phyloP scores from a whole-genome alignment of 2,888 invertebrate species.

The Agriopis aurantiaria region DNA sequence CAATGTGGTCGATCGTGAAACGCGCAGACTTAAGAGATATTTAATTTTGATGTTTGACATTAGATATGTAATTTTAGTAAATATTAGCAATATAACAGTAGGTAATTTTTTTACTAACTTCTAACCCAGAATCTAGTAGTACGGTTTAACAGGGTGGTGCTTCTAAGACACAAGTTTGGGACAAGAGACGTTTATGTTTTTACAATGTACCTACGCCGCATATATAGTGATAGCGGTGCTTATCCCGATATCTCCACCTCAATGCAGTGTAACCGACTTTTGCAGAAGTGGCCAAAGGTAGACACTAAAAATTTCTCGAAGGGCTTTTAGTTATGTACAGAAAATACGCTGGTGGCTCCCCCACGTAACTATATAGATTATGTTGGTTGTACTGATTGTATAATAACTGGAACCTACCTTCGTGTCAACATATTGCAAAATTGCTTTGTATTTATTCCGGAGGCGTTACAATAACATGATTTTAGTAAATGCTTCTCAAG shows the following conservation, averaged over 20 bases:
- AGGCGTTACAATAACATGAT: neutral
- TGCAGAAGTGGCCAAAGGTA: too few species aligned
- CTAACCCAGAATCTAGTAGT: neutral
- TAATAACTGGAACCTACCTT: slow-evolving; percentile 36
- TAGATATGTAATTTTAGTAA: too few species aligned
- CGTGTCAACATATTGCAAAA: slow-evolving; percentile 31
- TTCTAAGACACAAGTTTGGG: neutral
- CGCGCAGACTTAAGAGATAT: too few species aligned
- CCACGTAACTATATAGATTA: too few species aligned
- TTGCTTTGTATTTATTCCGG: slow-evolving; percentile 33
- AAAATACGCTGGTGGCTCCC: too few species aligned
- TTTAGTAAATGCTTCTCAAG: too few species aligned
- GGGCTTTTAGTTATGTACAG: too few species aligned
- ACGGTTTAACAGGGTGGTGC: neutral
- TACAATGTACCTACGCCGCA: neutral
- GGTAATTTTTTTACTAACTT: neutral
- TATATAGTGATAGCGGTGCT: neutral
- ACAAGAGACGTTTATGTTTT: neutral
- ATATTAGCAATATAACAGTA: too few species aligned
- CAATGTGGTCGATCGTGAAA: too few species aligned
- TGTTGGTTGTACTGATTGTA: slow-evolving; percentile 21
- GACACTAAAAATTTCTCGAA: too few species aligned
- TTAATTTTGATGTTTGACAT: too few species aligned
- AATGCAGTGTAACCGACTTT: neutral
- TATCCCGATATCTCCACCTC: neutral